These are phyloP conservation scores for Leptinotarsa texana DNA, from an alignment of 1,140 invertebrate genomes.

Conservation along the genomic window DNA sequence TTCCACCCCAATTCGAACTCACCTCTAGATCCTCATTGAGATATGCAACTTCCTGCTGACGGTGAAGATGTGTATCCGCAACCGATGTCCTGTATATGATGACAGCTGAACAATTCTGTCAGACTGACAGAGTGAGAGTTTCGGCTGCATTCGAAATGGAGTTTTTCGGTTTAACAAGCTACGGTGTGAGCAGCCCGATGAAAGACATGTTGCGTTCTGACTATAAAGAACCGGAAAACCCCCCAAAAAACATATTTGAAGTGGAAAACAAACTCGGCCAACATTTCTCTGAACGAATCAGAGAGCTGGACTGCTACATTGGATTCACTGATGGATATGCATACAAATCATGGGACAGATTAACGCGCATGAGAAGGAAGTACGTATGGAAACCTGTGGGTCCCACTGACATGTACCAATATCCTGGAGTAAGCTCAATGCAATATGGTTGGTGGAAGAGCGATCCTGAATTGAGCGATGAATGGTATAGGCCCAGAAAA, in stretches of 20 bases:
- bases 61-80: no score
- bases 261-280: constrained; percentile 8
- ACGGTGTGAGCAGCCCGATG: constrained; percentile 40
- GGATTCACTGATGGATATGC: constrained; percentile 47
- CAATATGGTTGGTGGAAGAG: constrained; percentile 42
- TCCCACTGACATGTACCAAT: constrained; percentile 45
- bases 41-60: no score
- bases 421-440: constrained; percentile 45
- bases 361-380: constrained; percentile 42
- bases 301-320: constrained; percentile 46
- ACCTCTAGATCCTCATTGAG: no score
- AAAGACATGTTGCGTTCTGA: constrained; percentile 45
- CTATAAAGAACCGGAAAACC: constrained; percentile 41
- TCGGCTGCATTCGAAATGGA: constrained; percentile 37
- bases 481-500: constrained; percentile 38
- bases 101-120: no score
- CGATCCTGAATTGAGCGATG: constrained; percentile 37
- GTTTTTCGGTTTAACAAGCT: constrained; percentile 44
- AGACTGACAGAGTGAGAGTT: no score
- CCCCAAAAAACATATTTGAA: constrained; percentile 21
- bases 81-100: no score
- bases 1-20: no score
- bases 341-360: constrained; percentile 44
- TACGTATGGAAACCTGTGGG: constrained; percentile 40
- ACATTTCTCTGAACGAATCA: constrained; percentile 42